Conservation (phyloP, 2,113 vertebrate genomes). For the Thermophis baileyi region DNA sequence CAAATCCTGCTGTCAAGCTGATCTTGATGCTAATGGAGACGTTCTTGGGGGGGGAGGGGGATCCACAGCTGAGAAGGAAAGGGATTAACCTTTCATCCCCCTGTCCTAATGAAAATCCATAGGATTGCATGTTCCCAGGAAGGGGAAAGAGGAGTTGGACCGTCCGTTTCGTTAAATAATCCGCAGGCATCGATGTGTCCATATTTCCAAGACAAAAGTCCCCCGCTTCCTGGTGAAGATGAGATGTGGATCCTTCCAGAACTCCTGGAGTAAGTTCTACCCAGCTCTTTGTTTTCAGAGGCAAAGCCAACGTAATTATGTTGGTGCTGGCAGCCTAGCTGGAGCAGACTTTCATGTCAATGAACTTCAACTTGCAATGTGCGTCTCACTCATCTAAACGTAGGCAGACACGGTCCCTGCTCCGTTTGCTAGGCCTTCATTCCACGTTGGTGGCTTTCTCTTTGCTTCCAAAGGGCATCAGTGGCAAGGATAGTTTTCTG, state of each 20-base stretch:
- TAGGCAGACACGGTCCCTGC: background rate
- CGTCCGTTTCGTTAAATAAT: background rate
- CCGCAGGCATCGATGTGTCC: too few species aligned
- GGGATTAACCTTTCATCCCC: background rate
- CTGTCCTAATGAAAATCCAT: background rate
- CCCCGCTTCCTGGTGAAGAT: background rate
- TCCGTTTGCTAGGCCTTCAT: background rate
- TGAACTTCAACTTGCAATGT: background rate
- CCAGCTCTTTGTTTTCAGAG: background rate
- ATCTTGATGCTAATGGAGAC: background rate
- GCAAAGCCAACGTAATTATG: too few species aligned
- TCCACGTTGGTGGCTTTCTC: background rate
- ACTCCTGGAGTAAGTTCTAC: background rate
- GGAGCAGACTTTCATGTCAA: background rate
- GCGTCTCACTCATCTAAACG: background rate
- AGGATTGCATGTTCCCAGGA: background rate
- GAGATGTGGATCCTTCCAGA: background rate
- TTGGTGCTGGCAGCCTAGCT: too few species aligned
- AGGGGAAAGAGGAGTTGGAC: background rate
- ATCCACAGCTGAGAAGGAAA: background rate
- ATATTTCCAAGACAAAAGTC: background rate
- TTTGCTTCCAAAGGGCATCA: background rate
- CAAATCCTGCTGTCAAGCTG: background rate
- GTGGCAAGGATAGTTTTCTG: background rate
- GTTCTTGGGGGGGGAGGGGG: background rate